These are phyloP conservation scores for Diogma glabrata DNA, from an alignment of 2,888 invertebrate species.

Conservation along the genomic window DNA sequence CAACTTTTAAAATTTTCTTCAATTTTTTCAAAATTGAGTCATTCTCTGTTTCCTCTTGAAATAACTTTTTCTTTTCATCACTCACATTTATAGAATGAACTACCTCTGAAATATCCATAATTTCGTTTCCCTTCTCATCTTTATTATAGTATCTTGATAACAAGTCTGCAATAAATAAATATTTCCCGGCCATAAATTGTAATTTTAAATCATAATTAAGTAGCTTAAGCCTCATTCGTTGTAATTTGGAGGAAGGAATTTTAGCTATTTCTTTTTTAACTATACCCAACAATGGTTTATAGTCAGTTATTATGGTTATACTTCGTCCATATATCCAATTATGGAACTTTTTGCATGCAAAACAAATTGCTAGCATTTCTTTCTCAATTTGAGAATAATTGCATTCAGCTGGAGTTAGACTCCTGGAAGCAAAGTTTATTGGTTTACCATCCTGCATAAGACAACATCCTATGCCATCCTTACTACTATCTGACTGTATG, in stretches of 20 bases:
- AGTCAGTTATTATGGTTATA: constrained; percentile 19
- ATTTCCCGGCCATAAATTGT: constrained; percentile 15
- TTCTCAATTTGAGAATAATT: constrained; percentile 18
- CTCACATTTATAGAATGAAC: too few relatives aligned
- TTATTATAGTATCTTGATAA: constrained; percentile 9
- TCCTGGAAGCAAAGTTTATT: constrained; percentile 21
- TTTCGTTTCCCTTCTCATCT: too few relatives aligned
- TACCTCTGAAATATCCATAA: too few relatives aligned
- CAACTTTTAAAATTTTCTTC: not conserved
- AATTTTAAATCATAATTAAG: constrained; percentile 18
- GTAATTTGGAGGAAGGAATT: constrained; percentile 14
- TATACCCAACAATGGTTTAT: constrained; percentile 19
- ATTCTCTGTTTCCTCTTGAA: too few relatives aligned
- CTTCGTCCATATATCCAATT: constrained; percentile 19
- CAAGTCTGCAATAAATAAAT: constrained; percentile 19
- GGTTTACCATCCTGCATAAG: constrained; percentile 12
- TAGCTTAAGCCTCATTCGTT: constrained; percentile 18
- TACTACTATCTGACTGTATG: constrained; percentile 14
- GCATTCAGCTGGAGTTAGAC: constrained; percentile 20
- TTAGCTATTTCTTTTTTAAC: constrained; percentile 16
- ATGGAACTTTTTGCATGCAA: constrained; percentile 18
- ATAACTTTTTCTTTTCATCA: too few relatives aligned
- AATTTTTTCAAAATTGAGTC: constrained; percentile 9
- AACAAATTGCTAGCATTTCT: constrained; percentile 18
- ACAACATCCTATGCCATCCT: constrained; percentile 11